phyloP scores from a whole-genome alignment of 2,888 invertebrate genomes.

The Sinhomidia bicolor region DNA sequence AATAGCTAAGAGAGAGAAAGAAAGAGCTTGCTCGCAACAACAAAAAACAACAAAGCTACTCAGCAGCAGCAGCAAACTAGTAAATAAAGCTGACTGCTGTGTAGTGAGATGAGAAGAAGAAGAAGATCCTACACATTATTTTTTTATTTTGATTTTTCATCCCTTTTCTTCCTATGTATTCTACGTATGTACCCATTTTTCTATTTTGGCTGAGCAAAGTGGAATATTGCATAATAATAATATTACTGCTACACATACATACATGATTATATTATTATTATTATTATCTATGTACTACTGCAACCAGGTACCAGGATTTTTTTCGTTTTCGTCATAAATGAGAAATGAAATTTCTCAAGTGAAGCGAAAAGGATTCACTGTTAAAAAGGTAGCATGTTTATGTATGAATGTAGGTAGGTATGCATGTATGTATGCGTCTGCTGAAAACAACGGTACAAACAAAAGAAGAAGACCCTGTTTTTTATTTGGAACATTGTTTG shows the following conservation, averaged over 20 bases:
- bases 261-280: conserved; percentile 6
- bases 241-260: not conserved
- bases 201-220: not conserved
- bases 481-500: conserved; percentile 62
- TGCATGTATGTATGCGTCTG: not conserved
- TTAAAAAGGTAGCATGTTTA: not conserved
- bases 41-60: conserved; percentile 1
- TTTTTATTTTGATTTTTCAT: conserved; percentile 20
- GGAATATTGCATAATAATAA: conserved; percentile 12
- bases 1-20: conserved; percentile 56
- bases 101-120: not conserved
- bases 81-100: not conserved
- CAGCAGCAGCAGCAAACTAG: too few species aligned
- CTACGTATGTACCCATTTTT: not conserved
- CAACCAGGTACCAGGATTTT: conserved; percentile 18
- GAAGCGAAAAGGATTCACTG: conserved; percentile 30
- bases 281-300: not conserved
- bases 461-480: conserved; percentile 54
- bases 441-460: conserved; percentile 46
- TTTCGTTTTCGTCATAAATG: conserved; percentile 56
- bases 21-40: conserved; percentile 5
- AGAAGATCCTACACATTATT: not conserved
- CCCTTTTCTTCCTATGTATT: not conserved
- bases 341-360: conserved; percentile 54
- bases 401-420: not conserved